Base-by-base conservation (phyloP, 2,113 vertebrate genomes). In the Pelecanoides urinatrix region DNA sequence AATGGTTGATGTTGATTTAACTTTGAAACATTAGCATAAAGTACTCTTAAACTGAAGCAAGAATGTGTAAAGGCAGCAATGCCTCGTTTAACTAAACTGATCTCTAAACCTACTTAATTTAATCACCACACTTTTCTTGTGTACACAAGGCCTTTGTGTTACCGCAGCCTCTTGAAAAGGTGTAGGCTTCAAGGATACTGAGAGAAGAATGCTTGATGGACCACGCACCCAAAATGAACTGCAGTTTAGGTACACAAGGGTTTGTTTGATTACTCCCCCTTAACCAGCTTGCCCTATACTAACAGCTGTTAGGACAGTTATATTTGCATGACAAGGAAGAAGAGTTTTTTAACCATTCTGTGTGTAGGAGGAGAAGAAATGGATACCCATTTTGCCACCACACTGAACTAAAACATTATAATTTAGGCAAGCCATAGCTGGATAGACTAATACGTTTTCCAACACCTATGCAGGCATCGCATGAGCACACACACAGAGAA, bases 41-140 rank as follows among this genome's bases (percentile, higher is more conserved):
- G 34, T 47, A 32, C 18, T 79, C 87, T 95, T 68, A 87, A 85
- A 75, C 32, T 61, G 49, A 70, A 85, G 29, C 45, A 94, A 91
- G 80, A 89, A 95, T 67, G 53, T 16, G 59, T 77, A 63, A 47
- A 84, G 71, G 58, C 63, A 59, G 77, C 52, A 92, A 86, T 42
- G 47, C 25, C 73, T 58, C 16, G 0, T 90, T 93, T 94, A 87
- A 72, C 62, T 76, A 79, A 91, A 79, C 38, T 16, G 65, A 87
- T 87, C 88, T 75, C 77, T 94, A 95, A 94, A 70, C 49, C 62
- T 87, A 30, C 73, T 88, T 92, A 81, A 90, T 90, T 90, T 86
- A 95, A 94, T 89, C 59, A 40, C 45, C 30, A 71, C 47, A 29
- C 49, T 63, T 72, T 17, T 42, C 70, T 38, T 66, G 47, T 40